phyloP scores from a whole-genome alignment of 2,888 invertebrate genomes.

The Lochmaea capreae region DNA sequence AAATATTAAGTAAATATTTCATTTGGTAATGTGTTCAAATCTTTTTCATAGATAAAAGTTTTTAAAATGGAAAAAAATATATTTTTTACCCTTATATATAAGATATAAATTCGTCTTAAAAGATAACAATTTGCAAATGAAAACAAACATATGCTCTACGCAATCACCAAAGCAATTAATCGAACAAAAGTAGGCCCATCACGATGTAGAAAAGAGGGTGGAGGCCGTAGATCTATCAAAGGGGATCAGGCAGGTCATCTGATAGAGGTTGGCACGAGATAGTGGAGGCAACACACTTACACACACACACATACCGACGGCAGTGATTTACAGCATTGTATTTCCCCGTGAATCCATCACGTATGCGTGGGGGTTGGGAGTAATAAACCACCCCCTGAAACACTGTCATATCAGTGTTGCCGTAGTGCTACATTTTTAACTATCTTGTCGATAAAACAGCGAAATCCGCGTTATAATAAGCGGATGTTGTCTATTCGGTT shows the following conservation, averaged over 20 bases:
- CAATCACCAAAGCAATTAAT: slow-evolving; percentile 42
- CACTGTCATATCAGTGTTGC: slow-evolving; percentile 11
- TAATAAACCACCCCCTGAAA: slow-evolving; percentile 29
- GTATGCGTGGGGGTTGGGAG: slow-evolving; percentile 45
- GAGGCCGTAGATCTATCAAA: slow-evolving; percentile 58
- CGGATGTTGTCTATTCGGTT: slow-evolving; percentile 9
- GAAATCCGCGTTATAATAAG: not conserved
- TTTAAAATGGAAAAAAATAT: too few species aligned
- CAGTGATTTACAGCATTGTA: slow-evolving; percentile 61
- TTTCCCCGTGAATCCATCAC: slow-evolving; percentile 62
- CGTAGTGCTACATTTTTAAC: not conserved
- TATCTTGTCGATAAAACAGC: not conserved
- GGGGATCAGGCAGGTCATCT: slow-evolving; percentile 63
- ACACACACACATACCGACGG: slow-evolving; percentile 36
- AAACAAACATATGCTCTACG: not conserved
- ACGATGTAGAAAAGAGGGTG: slow-evolving; percentile 37
- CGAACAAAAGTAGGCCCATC: slow-evolving; percentile 36
- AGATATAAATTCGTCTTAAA: not conserved
- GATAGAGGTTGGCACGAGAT: slow-evolving; percentile 63
- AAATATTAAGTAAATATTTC: not conserved
- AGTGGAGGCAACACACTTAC: slow-evolving; percentile 47
- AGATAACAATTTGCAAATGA: not conserved
- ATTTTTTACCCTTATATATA: too few species aligned
- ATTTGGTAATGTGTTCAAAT: too few species aligned
- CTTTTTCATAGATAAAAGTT: too few species aligned